Percentiles rank a stretch among this genome's conserved stretches.
phyloP scores from a whole-genome alignment of 2,888 invertebrate genomes.

The Dryadula phaetusa region DNA sequence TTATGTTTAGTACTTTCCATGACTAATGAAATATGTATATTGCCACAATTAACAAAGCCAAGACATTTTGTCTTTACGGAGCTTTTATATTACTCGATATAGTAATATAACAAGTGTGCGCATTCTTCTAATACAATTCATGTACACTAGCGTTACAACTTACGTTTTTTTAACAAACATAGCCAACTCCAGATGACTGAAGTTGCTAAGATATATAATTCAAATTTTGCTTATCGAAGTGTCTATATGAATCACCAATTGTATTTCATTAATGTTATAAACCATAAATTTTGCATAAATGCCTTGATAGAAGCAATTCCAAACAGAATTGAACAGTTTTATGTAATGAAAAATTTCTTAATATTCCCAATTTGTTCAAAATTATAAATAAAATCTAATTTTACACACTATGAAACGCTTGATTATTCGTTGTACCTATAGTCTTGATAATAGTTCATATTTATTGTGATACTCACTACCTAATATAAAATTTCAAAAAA shows the following conservation, averaged over 20 bases:
- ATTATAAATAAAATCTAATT: conserved; percentile 5
- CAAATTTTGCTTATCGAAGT: neutral
- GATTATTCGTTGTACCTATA: conserved; percentile 22
- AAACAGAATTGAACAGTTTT: neutral
- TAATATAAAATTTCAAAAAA: conserved; percentile 18
- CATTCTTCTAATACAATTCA: conserved; percentile 10
- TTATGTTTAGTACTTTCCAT: neutral
- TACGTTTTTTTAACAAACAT: conserved; percentile 3
- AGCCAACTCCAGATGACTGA: neutral
- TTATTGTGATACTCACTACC: conserved; percentile 12
- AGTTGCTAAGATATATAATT: neutral
- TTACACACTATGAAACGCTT: conserved; percentile 9
- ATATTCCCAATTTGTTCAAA: conserved; percentile 7
- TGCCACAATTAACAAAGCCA: neutral
- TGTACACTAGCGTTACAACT: neutral
- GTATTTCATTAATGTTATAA: neutral
- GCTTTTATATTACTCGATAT: conserved; percentile 15
- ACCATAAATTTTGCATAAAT: neutral
- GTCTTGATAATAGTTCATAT: conserved; percentile 8
- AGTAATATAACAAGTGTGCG: conserved; percentile 18
- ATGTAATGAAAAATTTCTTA: conserved; percentile 2
- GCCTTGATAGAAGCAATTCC: neutral
- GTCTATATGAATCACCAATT: neutral
- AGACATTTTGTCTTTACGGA: neutral
- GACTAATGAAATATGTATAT: neutral